Conservation (phyloP, 2,888 invertebrate species). For the Pemphredon lugubris region DNA sequence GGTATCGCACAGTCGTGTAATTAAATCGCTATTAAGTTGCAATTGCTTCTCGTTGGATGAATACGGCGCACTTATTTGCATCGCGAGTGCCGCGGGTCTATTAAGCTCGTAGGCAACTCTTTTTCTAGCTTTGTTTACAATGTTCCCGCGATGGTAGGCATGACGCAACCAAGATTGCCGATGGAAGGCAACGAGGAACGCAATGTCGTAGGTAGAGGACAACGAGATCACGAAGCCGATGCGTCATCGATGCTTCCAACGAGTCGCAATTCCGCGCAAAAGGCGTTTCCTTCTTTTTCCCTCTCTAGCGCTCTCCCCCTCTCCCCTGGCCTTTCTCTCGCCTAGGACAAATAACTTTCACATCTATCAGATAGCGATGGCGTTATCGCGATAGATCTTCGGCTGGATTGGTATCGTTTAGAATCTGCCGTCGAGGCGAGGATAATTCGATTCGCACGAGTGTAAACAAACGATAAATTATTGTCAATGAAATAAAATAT, state of each 20-base stretch:
- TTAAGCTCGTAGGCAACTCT: constrained; percentile 5
- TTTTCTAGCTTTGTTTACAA: constrained; percentile 62
- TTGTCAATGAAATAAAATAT: not conserved
- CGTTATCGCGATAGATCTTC: too few species aligned
- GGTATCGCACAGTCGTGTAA: too few species aligned
- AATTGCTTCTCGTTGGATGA: not conserved
- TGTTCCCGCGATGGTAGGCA: constrained; percentile 15
- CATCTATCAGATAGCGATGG: too few species aligned
- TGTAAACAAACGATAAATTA: constrained; percentile 17
- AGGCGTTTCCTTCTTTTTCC: not conserved
- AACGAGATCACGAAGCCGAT: constrained; percentile 56
- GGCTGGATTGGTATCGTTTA: too few species aligned
- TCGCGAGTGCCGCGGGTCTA: not conserved
- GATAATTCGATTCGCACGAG: too few species aligned
- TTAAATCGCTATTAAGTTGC: not conserved
- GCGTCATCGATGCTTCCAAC: constrained; percentile 33
- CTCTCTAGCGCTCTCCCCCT: not conserved
- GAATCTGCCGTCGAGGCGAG: too few species aligned
- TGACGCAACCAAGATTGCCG: constrained; percentile 60
- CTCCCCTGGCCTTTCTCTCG: too few species aligned
- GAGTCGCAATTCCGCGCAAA: constrained; percentile 9
- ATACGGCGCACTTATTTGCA: not conserved
- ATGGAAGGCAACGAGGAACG: constrained; percentile 60
- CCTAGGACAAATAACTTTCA: too few species aligned
- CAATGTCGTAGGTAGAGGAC: constrained; percentile 76